Evolutionary conservation across 2,113 vertebrate genomes (phyloP).

Genomic region (Gambusia holbrooki): DNA sequence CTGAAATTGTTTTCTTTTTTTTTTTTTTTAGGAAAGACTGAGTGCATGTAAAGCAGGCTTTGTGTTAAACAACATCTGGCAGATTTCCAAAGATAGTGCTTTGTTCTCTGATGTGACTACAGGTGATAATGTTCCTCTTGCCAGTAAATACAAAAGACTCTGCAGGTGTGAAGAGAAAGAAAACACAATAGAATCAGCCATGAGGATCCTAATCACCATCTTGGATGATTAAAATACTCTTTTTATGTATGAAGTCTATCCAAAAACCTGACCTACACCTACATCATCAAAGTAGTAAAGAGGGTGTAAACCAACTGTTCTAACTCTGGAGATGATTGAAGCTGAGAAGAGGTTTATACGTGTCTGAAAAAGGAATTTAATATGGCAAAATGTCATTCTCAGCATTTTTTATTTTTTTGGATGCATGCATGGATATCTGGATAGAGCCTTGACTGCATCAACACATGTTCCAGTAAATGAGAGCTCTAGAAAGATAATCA

Average conservation of each 20-base stretch:
- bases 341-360: slow-evolving; percentile 49
- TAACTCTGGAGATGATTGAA: slow-evolving; percentile 52
- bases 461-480: slow-evolving; percentile 52
- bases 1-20: not conserved
- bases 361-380: slow-evolving; percentile 53
- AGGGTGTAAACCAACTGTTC: slow-evolving; percentile 51
- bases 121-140: slow-evolving; percentile 4
- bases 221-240: not conserved
- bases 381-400: slow-evolving; percentile 51
- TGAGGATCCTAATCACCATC: not conserved
- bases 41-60: not conserved
- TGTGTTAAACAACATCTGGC: not conserved
- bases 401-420: slow-evolving; percentile 1
- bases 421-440: slow-evolving; percentile 10
- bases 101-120: slow-evolving; percentile 1
- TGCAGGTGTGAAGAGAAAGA: slow-evolving; percentile 7
- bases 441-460: slow-evolving; percentile 31
- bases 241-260: not conserved
- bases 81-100: not conserved
- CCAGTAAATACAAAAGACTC: not conserved
- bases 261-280: slow-evolving; percentile 29
- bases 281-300: slow-evolving; percentile 21
- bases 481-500: slow-evolving; percentile 50
- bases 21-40: not conserved
- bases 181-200: not conserved